phyloP scores from a whole-genome alignment of 2,113 vertebrate genomes.

The Chaetodon trifascialis region DNA sequence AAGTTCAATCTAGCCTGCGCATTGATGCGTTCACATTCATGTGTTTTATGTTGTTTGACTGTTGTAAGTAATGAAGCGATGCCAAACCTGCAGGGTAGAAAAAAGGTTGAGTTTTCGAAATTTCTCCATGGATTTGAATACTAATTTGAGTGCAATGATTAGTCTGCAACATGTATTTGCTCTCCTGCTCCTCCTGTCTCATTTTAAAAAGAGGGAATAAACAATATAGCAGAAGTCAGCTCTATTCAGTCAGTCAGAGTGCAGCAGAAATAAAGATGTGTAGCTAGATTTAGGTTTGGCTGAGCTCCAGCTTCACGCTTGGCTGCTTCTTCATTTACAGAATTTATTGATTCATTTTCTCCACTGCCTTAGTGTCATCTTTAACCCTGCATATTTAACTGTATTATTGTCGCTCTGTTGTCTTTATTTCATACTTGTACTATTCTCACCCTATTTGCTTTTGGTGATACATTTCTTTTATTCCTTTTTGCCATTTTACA shows the following conservation, averaged over 20 bases:
- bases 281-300: background rate
- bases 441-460: background rate
- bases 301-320: background rate
- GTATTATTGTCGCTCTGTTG: background rate
- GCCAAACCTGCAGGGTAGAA: background rate
- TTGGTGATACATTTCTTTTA: background rate
- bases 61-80: background rate
- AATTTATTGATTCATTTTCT: background rate
- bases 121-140: background rate
- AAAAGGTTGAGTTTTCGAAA: background rate
- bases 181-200: background rate
- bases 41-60: background rate
- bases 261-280: background rate
- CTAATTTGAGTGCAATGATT: background rate
- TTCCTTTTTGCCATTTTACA: background rate
- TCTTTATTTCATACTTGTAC: background rate
- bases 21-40: background rate
- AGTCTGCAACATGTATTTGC: background rate
- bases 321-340: background rate
- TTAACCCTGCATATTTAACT: background rate
- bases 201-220: background rate
- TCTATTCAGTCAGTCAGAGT: too few relatives aligned
- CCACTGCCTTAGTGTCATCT: background rate
- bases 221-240: background rate
- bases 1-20: background rate